Evolutionary conservation across 2,888 invertebrate species (phyloP).

Genomic region (Automeris io): DNA sequence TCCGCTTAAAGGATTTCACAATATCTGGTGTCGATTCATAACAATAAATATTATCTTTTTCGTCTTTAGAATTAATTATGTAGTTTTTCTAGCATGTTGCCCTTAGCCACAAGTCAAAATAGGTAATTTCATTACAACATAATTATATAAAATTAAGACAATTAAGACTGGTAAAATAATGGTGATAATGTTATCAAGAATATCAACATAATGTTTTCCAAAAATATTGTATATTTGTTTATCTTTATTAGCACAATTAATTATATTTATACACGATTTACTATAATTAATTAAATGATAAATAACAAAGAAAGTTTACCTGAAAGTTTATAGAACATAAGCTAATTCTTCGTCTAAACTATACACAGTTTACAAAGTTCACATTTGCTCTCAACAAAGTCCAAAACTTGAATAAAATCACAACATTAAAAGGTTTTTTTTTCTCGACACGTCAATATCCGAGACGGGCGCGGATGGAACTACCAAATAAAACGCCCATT

Average conservation of each 20-base stretch:
- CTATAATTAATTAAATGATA: not conserved
- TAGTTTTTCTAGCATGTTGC: too few species aligned
- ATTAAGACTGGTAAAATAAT: too few species aligned
- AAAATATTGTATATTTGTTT: not conserved
- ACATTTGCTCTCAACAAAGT: conserved; percentile 20
- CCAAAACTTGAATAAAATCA: conserved; percentile 15
- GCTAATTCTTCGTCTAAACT: conserved; percentile 10
- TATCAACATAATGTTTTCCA: too few species aligned
- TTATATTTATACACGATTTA: not conserved
- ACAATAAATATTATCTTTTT: not conserved
- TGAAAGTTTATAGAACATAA: conserved; percentile 40
- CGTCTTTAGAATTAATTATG: too few species aligned
- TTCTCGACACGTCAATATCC: conserved; percentile 42
- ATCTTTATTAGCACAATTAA: not conserved
- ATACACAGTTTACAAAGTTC: conserved; percentile 7
- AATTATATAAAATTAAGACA: too few species aligned
- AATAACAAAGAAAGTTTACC: conserved; percentile 18
- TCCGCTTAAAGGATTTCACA: not conserved
- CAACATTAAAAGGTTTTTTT: conserved; percentile 17
- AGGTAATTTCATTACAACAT: too few species aligned
- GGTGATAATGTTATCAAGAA: too few species aligned
- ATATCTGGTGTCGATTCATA: not conserved
- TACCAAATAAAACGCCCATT: conserved; percentile 43
- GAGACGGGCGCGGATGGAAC: conserved; percentile 52
- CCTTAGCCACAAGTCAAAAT: too few species aligned